Evolutionary conservation across 2,888 invertebrate species (phyloP).

Genomic region (Odontothrips loti): DNA sequence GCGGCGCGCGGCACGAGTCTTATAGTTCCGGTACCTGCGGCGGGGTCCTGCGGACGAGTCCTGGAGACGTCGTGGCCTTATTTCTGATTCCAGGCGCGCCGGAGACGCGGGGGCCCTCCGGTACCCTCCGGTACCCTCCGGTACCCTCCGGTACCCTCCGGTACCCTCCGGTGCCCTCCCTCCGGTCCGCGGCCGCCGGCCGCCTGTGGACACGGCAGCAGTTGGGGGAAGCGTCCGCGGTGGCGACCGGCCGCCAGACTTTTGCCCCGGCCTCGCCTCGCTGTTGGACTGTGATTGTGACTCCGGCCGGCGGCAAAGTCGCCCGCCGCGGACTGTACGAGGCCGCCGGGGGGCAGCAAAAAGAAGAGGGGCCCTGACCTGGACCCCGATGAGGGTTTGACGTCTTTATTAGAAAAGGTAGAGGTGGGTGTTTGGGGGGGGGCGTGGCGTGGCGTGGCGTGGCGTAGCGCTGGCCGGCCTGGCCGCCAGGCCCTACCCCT

Average conservation of each 20-base stretch:
- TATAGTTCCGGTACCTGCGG: too few species aligned
- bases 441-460: conserved; percentile 1
- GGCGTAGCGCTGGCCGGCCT: neutral
- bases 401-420: conserved; percentile 20
- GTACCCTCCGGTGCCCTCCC: neutral
- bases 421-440: conserved; percentile 18
- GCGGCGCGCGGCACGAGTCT: too few species aligned
- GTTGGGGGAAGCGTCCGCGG: too few species aligned
- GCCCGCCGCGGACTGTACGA: too few species aligned
- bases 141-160: neutral
- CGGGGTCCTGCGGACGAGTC: neutral
- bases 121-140: neutral
- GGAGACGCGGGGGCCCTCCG: neutral
- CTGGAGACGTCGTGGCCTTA: neutral
- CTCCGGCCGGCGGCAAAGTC: too few species aligned
- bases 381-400: conserved; percentile 8
- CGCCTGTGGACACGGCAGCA: too few species aligned
- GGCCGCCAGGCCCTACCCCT: neutral
- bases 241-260: too few species aligned
- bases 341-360: too few species aligned
- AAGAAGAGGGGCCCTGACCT: too few species aligned
- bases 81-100: neutral
- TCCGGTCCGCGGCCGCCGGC: too few species aligned
- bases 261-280: too few species aligned
- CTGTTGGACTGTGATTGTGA: too few species aligned